Base-by-base conservation (phyloP, 2,888 invertebrate species). In the Ornithoptera priamus region DNA sequence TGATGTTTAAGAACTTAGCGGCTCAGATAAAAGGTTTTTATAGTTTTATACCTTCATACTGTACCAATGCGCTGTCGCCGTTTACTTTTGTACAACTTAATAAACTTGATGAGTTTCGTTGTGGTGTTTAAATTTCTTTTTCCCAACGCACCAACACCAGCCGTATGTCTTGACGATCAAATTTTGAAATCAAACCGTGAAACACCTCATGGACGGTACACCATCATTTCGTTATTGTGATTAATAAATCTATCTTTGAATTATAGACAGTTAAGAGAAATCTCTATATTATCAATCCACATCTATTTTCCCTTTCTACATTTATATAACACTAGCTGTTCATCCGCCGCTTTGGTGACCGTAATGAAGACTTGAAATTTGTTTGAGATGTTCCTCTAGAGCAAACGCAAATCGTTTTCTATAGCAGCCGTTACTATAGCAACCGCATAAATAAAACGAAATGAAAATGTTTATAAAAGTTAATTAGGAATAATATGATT, bases 1-100 rank as follows among this genome's bases (percentile, higher is more conserved):
- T 76, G 78, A 75, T 74, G 76, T 72, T 73, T 57, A 64, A 70
- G 70, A 70, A 74, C 72, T 76, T 74, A 74, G 76, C 80, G 78
- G 78, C 76, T 71, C 73, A 71, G 74, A 74, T 80, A 77, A 82
- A 82, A 81, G 81, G 79, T 79, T 81, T 80, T 79, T 80, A 81
- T 80, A 79, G 78, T 79, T 80, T 80, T 78, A 79, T 80, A 75
- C 78, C 76, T 79, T 78, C 74, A 77, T 76, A 78, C 75, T 75
- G 73, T 76, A 74, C 74, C 64, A 57, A 22, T 65, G 67, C 63
- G 57, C n/a, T 56, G 62, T 68, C 63, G 69, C 58, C 63, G 71
- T 68, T 71, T 68, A 69, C 70, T 42, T 72, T 67, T 73, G 74
- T 75, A 69, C 72, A 73, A 71, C 68, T 76, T 72, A 77, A 76